Evolutionary conservation across 2,797 vertebrate species (phyloP).

Genomic region (Acanthis flammea): DNA sequence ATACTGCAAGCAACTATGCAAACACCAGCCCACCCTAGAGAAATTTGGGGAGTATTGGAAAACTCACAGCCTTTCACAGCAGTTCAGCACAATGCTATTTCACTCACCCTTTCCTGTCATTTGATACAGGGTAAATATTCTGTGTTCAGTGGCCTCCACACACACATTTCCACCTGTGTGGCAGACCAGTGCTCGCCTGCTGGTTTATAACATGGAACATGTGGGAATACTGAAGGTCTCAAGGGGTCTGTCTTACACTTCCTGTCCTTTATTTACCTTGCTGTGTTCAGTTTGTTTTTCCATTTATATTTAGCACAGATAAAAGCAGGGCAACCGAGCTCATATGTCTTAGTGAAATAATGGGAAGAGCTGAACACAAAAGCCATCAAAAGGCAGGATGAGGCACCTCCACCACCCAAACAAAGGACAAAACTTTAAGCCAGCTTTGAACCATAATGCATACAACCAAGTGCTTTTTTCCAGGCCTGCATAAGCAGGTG

Average conservation of each 20-base stretch:
- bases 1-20: not conserved
- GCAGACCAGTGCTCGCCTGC: not conserved
- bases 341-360: constrained; percentile 41
- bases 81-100: constrained; percentile 22
- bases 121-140: constrained; percentile 62
- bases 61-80: constrained; percentile 6
- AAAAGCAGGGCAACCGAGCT: constrained; percentile 19
- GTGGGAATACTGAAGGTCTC: constrained; percentile 51
- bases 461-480: not conserved
- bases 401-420: not conserved
- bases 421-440: constrained; percentile 11
- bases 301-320: constrained; percentile 66
- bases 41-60: not conserved
- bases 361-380: constrained; percentile 10
- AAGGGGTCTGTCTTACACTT: constrained; percentile 59
- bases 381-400: constrained; percentile 39
- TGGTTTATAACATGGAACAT: constrained; percentile 55
- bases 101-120: constrained; percentile 43
- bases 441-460: not conserved
- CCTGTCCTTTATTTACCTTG: constrained; percentile 66
- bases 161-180: constrained; percentile 66
- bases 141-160: not conserved
- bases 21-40: constrained; percentile 53
- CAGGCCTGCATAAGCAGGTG: constrained; percentile 45
- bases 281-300: constrained; percentile 60